Evolutionary conservation across 2,888 invertebrate genomes (phyloP).

Genomic region (Scrobipalpa costella): DNA sequence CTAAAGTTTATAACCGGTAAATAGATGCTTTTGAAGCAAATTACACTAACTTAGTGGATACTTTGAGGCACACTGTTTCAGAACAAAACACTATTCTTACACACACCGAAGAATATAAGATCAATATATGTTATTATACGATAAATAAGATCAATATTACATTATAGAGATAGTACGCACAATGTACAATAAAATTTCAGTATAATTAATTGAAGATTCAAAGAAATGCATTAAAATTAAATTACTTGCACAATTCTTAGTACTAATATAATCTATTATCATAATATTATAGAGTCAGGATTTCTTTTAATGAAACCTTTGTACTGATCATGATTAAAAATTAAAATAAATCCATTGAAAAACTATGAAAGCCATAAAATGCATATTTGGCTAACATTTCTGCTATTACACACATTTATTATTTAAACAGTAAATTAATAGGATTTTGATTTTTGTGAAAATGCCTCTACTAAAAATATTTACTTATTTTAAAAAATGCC

Average conservation of each 20-base stretch:
- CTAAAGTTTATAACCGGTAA: slow-evolving; percentile 22
- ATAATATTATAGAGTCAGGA: background rate
- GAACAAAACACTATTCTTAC: slow-evolving; percentile 17
- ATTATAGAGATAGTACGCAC: background rate
- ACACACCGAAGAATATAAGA: slow-evolving; percentile 12
- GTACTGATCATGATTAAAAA: slow-evolving; percentile 11
- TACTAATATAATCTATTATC: background rate
- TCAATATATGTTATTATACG: too few species aligned
- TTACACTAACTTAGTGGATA: slow-evolving; percentile 19
- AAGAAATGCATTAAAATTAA: background rate
- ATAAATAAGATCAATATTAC: slow-evolving; percentile 13
- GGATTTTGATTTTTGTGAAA: background rate
- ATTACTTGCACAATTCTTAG: slow-evolving; percentile 7
- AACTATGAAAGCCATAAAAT: slow-evolving; percentile 12
- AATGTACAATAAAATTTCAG: background rate
- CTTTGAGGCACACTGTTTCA: slow-evolving; percentile 32
- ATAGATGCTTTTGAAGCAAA: slow-evolving; percentile 35
- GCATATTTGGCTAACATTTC: slow-evolving; percentile 11
- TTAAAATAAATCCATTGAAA: background rate
- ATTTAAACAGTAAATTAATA: too few species aligned
- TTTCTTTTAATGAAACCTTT: background rate
- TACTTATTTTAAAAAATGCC: background rate
- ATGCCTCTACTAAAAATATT: background rate
- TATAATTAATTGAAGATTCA: slow-evolving; percentile 1
- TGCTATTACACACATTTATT: background rate